Percentiles rank a stretch among this genome's conserved stretches.
Evolutionary conservation across 1,140 invertebrate species (phyloP).

Genomic region (Drosophila busckii): DNA sequence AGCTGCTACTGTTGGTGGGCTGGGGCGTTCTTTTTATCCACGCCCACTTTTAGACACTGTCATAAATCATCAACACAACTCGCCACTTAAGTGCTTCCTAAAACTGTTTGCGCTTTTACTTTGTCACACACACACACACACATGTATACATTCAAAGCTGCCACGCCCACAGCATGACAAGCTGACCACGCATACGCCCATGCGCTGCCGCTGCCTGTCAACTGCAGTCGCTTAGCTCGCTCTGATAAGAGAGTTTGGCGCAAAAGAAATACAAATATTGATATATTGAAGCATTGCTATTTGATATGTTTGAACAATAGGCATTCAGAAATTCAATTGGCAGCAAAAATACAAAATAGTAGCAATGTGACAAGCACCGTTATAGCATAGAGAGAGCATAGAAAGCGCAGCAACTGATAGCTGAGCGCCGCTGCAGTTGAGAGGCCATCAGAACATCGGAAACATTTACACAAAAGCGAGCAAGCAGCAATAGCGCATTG

Average conservation of each 20-base stretch:
- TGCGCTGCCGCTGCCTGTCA: slow-evolving; percentile 50
- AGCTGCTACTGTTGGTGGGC: too few relatives aligned
- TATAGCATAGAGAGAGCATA: slow-evolving; percentile 25
- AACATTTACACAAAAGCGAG: slow-evolving; percentile 7
- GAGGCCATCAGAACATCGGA: slow-evolving; percentile 12
- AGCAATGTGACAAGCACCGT: slow-evolving; percentile 49
- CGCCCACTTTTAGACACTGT: slow-evolving; percentile 34
- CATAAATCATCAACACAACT: slow-evolving; percentile 74
- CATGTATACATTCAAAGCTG: not conserved
- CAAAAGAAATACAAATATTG: slow-evolving; percentile 8
- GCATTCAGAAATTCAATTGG: slow-evolving; percentile 38
- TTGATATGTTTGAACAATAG: slow-evolving; percentile 36
- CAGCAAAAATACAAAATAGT: slow-evolving; percentile 47
- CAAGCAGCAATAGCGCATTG: slow-evolving; percentile 4
- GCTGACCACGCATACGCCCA: slow-evolving; percentile 56
- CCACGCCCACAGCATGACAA: slow-evolving; percentile 49
- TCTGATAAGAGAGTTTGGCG: slow-evolving; percentile 12
- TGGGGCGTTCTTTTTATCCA: too few relatives aligned
- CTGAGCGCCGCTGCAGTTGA: slow-evolving; percentile 15
- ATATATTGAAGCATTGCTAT: slow-evolving; percentile 5
- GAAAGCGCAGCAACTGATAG: not conserved
- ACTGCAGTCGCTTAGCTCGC: slow-evolving; percentile 30
- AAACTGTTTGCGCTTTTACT: slow-evolving; percentile 61
- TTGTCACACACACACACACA: slow-evolving; percentile 23
- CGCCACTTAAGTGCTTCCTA: slow-evolving; percentile 71